Conservation (phyloP, 2,888 invertebrate genomes). For the Artemia sp. region DNA sequence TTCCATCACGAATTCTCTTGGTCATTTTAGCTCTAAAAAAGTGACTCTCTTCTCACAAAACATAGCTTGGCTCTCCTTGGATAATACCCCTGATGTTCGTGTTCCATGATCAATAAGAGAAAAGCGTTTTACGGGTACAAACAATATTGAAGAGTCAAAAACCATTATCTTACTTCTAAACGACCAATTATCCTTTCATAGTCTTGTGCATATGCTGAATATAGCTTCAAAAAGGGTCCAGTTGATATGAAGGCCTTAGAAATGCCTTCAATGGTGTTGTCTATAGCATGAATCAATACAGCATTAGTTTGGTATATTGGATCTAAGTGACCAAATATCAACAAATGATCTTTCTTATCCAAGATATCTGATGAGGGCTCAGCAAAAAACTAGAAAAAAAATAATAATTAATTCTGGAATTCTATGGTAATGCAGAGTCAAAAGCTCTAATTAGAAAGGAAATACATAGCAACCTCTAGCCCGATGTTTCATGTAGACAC, state of each 20-base stretch:
- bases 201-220: constrained; percentile 57
- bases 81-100: too few relatives aligned
- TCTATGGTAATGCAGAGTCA: neutral
- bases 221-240: constrained; percentile 57
- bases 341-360: constrained; percentile 36
- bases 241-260: constrained; percentile 48
- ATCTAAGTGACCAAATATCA: constrained; percentile 46
- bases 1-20: too few relatives aligned
- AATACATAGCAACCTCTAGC: too few relatives aligned
- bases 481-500: too few relatives aligned
- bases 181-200: constrained; percentile 45
- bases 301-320: constrained; percentile 46
- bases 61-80: too few relatives aligned
- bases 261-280: constrained; percentile 36
- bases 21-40: too few relatives aligned
- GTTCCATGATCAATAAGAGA: too few relatives aligned
- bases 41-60: too few relatives aligned
- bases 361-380: constrained; percentile 31
- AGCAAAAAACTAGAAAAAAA: constrained; percentile 5
- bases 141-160: too few relatives aligned
- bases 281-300: constrained; percentile 41
- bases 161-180: constrained; percentile 38
- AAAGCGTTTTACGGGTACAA: too few relatives aligned
- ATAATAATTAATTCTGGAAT: neutral
- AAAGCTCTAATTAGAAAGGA: too few relatives aligned